Evolutionary conservation across 2,113 vertebrate genomes (phyloP).

Genomic region (Cynopterus brachyotis): DNA sequence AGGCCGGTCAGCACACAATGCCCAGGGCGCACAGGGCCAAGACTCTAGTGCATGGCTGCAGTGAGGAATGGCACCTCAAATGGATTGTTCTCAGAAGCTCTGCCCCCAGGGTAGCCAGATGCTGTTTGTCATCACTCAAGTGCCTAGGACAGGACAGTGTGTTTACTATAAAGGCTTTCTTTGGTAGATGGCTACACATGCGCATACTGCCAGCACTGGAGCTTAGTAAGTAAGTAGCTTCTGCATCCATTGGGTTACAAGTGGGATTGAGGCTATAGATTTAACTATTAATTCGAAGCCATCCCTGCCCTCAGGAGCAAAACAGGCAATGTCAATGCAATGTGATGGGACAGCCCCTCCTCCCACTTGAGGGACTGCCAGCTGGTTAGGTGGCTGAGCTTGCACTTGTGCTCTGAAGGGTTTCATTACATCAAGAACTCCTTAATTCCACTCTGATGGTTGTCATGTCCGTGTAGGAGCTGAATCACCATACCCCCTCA

Average conservation of each 20-base stretch:
- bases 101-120: neutral
- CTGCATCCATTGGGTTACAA: fast-evolving
- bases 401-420: neutral
- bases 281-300: neutral
- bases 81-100: neutral
- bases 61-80: neutral
- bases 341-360: too few species aligned
- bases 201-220: fast-evolving
- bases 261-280: neutral
- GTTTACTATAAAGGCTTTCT: neutral
- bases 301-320: neutral
- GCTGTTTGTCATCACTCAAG: neutral
- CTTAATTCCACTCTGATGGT: neutral
- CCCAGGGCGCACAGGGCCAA: neutral
- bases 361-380: neutral
- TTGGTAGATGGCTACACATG: fast-evolving
- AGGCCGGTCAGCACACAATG: too few species aligned
- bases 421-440: neutral
- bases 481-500: neutral
- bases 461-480: neutral
- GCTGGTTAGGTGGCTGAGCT: neutral
- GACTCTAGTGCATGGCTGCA: neutral
- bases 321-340: neutral
- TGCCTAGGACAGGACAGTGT: neutral
- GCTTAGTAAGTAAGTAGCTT: neutral